A percentile compares a stretch with the other conserved stretches of the same genome.
Conservation (phyloP, 2,113 vertebrate species). For the Prolemur simus region DNA sequence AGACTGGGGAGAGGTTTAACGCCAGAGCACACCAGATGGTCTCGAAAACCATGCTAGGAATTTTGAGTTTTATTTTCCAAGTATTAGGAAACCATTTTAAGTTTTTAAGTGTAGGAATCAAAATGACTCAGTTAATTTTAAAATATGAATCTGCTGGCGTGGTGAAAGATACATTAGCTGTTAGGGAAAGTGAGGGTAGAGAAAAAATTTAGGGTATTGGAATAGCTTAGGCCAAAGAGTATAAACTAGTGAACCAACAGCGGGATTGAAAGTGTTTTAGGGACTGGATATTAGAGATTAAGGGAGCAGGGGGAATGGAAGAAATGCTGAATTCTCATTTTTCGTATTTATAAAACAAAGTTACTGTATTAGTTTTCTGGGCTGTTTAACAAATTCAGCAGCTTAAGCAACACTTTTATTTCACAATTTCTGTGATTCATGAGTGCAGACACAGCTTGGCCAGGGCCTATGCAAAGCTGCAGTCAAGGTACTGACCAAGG, state of each 20-base stretch:
- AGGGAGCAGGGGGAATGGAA: background rate
- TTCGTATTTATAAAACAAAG: background rate
- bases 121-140: background rate
- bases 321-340: background rate
- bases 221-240: background rate
- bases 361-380: background rate
- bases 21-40: background rate
- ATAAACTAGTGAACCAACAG: background rate
- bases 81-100: background rate
- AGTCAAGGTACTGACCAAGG: background rate
- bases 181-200: background rate
- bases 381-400: background rate
- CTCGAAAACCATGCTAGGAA: background rate
- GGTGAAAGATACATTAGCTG: background rate
- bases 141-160: background rate
- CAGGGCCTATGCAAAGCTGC: background rate
- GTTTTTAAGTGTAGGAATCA: background rate
- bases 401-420: background rate
- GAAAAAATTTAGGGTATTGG: background rate
- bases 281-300: background rate
- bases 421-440: background rate
- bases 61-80: background rate
- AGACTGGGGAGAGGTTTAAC: background rate
- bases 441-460: background rate
- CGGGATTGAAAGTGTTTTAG: background rate